phyloP scores from a whole-genome alignment of 2,888 invertebrate species.

The Ctenicera cuprea region DNA sequence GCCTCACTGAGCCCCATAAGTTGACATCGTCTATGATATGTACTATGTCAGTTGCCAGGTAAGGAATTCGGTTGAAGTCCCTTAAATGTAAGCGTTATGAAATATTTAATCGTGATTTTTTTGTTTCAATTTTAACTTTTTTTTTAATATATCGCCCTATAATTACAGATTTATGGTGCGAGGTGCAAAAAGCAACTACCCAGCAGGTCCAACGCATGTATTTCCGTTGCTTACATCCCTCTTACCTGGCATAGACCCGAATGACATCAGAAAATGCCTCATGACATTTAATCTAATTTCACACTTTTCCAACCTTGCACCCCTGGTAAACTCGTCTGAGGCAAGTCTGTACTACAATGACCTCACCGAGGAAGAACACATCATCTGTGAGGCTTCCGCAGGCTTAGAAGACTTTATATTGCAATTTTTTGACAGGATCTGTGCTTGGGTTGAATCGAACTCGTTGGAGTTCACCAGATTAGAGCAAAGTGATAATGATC shows the following conservation, averaged over 20 bases:
- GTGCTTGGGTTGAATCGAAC: conserved; percentile 82
- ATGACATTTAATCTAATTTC: conserved; percentile 87
- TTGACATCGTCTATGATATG: conserved; percentile 84
- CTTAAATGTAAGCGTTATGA: no score
- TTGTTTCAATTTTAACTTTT: not conserved
- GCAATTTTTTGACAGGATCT: conserved; percentile 87
- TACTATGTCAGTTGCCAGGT: conserved; percentile 81
- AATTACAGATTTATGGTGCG: conserved; percentile 68
- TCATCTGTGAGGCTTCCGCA: conserved; percentile 87
- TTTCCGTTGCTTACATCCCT: conserved; percentile 87
- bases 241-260: conserved; percentile 93
- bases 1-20: conserved; percentile 92
- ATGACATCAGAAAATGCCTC: conserved; percentile 86
- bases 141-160: not conserved
- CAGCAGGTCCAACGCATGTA: conserved; percentile 87
- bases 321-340: conserved; percentile 89
- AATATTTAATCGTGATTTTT: not conserved
- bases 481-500: conserved; percentile 77
- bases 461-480: conserved; percentile 81
- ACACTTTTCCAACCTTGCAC: conserved; percentile 85
- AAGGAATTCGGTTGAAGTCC: no score
- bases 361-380: conserved; percentile 85
- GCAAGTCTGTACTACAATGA: conserved; percentile 81
- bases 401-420: conserved; percentile 93
- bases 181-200: conserved; percentile 76